Percentiles rank a stretch among this genome's conserved stretches.
These are phyloP conservation scores for Drosophila novamexicana DNA, from an alignment of 1,140 invertebrate species.

Conservation along the genomic window DNA sequence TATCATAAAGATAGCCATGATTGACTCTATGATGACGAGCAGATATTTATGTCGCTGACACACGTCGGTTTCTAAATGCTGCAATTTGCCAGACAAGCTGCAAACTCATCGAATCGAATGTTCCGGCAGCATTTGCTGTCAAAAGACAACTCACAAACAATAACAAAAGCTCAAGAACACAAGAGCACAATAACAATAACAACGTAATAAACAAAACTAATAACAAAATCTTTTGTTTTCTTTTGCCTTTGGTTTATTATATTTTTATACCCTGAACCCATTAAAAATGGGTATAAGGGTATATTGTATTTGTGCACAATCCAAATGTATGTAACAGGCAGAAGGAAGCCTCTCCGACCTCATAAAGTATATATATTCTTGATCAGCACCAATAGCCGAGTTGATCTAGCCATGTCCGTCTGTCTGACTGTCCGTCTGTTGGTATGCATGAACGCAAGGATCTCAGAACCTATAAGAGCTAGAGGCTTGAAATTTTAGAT, in stretches of 20 bases:
- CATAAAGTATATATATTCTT: too few relatives aligned
- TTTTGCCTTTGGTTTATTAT: not conserved
- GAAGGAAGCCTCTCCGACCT: too few relatives aligned
- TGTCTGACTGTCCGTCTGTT: too few relatives aligned
- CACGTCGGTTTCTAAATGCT: conserved; percentile 24
- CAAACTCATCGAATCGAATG: conserved; percentile 15
- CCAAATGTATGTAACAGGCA: too few relatives aligned
- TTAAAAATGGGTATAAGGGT: too few relatives aligned
- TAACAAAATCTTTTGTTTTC: conserved; percentile 4
- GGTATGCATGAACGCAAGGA: too few relatives aligned
- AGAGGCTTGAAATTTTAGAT: too few relatives aligned
- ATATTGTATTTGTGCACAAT: too few relatives aligned
- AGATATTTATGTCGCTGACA: conserved; percentile 19
- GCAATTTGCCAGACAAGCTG: conserved; percentile 8
- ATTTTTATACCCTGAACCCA: not conserved
- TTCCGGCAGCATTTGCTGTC: conserved; percentile 15
- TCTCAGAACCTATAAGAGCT: too few relatives aligned
- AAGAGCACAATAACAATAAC: not conserved
- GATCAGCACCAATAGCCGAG: too few relatives aligned
- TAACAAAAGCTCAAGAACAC: not conserved
- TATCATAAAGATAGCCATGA: conserved; percentile 9
- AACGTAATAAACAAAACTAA: not conserved
- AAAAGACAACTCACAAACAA: not conserved
- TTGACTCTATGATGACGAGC: not conserved
- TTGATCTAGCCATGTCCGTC: too few relatives aligned